Evolutionary conservation across 2,113 vertebrate genomes (phyloP).

Genomic region (Sebastes fasciatus): DNA sequence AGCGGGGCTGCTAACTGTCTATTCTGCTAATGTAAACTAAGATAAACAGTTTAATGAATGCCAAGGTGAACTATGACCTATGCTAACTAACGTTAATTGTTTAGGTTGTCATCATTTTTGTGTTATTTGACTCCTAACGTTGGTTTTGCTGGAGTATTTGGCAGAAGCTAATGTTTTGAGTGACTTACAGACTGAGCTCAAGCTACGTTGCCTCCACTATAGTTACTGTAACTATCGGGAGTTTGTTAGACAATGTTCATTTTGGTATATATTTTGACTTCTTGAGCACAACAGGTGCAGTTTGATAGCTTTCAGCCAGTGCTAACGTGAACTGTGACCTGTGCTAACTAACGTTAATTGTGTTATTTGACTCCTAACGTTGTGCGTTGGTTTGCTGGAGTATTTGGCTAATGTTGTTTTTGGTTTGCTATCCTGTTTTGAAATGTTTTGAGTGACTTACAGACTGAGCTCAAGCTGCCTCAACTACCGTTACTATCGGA

Average conservation of each 20-base stretch:
- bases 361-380: too few species aligned
- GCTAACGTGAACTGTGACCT: not conserved
- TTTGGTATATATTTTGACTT: not conserved
- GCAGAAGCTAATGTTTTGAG: not conserved
- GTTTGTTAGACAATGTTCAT: slow-evolving; percentile 6
- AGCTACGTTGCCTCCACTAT: not conserved
- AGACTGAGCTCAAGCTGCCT: slow-evolving; percentile 4
- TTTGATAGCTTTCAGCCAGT: not conserved
- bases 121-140: too few species aligned
- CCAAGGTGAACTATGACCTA: not conserved
- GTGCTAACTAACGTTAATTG: too few species aligned
- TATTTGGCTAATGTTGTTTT: too few species aligned
- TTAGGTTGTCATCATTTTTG: too few species aligned
- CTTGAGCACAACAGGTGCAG: too few species aligned
- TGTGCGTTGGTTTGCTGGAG: too few species aligned
- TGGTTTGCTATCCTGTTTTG: not conserved
- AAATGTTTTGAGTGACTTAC: not conserved
- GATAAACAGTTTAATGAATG: slow-evolving; percentile 35
- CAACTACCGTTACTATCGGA: not conserved
- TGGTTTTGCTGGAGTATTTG: not conserved
- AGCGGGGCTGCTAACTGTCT: slow-evolving; percentile 37
- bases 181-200: not conserved
- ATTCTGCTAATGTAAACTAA: slow-evolving; percentile 14
- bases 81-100: too few species aligned
- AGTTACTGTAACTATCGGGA: not conserved